A percentile compares a stretch with the other conserved stretches of the same genome.
Conservation (phyloP, 2,888 invertebrate species). For the Drosophila tripunctata region DNA sequence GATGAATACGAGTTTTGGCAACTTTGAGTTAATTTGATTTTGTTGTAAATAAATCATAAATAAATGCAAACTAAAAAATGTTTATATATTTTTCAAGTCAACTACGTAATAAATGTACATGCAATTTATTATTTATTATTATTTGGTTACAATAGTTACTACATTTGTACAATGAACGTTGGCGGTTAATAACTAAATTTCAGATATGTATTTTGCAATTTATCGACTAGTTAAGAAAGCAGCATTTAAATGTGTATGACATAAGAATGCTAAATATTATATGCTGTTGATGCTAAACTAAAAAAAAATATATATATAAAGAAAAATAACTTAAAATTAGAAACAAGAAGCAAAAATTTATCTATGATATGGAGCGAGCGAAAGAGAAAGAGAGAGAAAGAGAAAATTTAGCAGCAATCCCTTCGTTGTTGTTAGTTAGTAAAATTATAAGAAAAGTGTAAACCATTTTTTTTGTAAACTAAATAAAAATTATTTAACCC, state of each 20-base stretch:
- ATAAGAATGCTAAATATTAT: slow-evolving; percentile 22
- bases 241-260: slow-evolving; percentile 11
- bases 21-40: slow-evolving; percentile 21
- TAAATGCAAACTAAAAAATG: slow-evolving; percentile 34
- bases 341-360: slow-evolving; percentile 34
- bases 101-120: slow-evolving; percentile 54
- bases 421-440: slow-evolving; percentile 39
- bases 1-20: slow-evolving; percentile 63
- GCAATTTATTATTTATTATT: slow-evolving; percentile 39
- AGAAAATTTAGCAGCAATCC: slow-evolving; percentile 14
- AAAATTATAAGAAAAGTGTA: slow-evolving; percentile 26
- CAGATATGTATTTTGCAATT: slow-evolving; percentile 8
- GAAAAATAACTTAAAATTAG: slow-evolving; percentile 20
- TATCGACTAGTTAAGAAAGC: slow-evolving; percentile 27
- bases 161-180: slow-evolving; percentile 65
- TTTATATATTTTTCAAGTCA: slow-evolving; percentile 26
- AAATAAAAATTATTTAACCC: slow-evolving; percentile 28
- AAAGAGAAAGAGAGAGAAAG: slow-evolving; percentile 11
- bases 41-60: slow-evolving; percentile 21
- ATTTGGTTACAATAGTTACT: slow-evolving; percentile 20
- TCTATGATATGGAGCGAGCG: slow-evolving; percentile 37
- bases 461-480: slow-evolving; percentile 6
- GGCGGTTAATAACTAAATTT: slow-evolving; percentile 38
- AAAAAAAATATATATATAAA: slow-evolving; percentile 8
- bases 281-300: slow-evolving; percentile 38